Evolutionary conservation across 2,797 vertebrate genomes (phyloP), one percentile per base, ranked within the genome.

Genomic region (Odontamblyopus lacepedii): DNA sequence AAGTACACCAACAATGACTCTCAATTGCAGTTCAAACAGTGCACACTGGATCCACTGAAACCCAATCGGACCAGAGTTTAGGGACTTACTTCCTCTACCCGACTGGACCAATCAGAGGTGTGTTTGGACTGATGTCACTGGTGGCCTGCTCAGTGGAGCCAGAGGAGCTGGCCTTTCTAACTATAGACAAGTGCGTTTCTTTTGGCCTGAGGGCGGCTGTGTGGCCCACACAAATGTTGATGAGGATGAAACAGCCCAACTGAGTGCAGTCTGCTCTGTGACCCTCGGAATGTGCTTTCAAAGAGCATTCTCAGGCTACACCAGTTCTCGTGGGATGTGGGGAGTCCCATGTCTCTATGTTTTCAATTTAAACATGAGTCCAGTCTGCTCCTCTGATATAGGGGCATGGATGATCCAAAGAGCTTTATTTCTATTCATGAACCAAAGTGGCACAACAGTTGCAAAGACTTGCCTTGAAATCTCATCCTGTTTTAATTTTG

Each of bases 211-310:
- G 85, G 87, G 82, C 23, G 81, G 78, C 84, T 82, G 86, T 60
- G 79, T 44, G 56, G 84, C 88, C 89, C 88, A 88, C 87, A 88
- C 87, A 92, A 94, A 93, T 92, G 91, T 91, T 93, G 91, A 87
- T 80, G 74, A 71, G 88, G 87, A 87, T 88, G 87, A 93, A 88
- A 79, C 78, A 77, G 80, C 60, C 75, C 32, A 78, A 83, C 90
- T 85, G 85, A 62, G 75, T 70, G 79, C 83, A 79, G 84, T 88
- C 84, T 92, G 83, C 86, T 84, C 88, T 85, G 79, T 90, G 91
- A 93, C 86, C 90, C 85, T 55, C 59, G 79, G 88, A 92, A 90
- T 89, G 91, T 76, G 86, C 75, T 85, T 88, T 91, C 89, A 87
- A 87, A 88, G 84, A 72, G 73, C 79, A 86, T 84, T 87, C 81